Base-by-base conservation (phyloP, 2,888 invertebrate genomes). In the Podabrus alpinus region DNA sequence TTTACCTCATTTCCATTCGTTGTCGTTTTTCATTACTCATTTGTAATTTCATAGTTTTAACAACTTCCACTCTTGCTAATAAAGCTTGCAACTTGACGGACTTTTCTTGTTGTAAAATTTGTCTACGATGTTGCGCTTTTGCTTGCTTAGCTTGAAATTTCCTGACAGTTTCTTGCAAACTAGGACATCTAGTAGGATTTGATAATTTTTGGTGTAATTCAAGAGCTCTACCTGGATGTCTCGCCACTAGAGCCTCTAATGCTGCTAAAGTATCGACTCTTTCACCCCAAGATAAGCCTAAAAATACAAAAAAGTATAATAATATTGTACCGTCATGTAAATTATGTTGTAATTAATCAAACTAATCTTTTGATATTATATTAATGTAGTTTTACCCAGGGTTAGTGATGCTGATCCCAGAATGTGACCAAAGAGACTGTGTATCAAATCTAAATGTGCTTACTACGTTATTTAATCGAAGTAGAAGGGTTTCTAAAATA, bases 201-300 rank as follows among this genome's bases (percentile, higher is more conserved):
- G 97, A 97, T 0, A 99, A 88, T 85, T 98, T 98, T 81, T 97
- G 97, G 86, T 98, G 98, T 64, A 98, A 89, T 81, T 97, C 96
- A 75, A 96, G 92, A 0, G 97, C 97, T 71, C 97, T 91, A 17
- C 97, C 98, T 0, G 98, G 98, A 85, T 96, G 95, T n/a, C 97
- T 91, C 0, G 94, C 94, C 0, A 94, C 94, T 19, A 95, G 87
- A 0, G 93, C 95, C 81, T 95, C 93, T 15, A 96, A 84, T 2
- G 93, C 94, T 1, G 94, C 94, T 81, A 95, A 87, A 9, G 93
- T 94, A 80, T 96, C 95, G 74, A 95, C 92, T 15, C 96, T 89
- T 80, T 97, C 97, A 0, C 94, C 94, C 94, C 95, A 95, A 2
- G 94, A 92, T 92, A 96, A 94, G 61, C 89, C 90, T 84, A 72